Evolutionary conservation across 2,888 invertebrate genomes (phyloP).

Genomic region (Folsomia candida): DNA sequence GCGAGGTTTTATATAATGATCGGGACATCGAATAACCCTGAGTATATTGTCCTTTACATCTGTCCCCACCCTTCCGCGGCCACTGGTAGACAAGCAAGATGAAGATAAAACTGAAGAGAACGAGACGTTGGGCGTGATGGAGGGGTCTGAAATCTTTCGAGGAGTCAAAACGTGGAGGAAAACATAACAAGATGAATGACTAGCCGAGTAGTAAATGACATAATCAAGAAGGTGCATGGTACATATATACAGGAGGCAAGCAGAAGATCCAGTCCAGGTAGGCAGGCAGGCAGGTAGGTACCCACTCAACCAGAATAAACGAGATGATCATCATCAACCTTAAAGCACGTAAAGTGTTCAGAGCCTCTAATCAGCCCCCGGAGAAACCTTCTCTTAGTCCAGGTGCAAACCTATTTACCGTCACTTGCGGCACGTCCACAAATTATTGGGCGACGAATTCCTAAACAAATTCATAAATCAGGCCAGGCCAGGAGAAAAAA

Average conservation of each 20-base stretch:
- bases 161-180: constrained; percentile 2
- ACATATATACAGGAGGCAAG: neutral
- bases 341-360: no score
- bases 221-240: constrained; percentile 37
- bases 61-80: neutral
- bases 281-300: neutral
- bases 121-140: constrained; percentile 42
- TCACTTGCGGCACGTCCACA: constrained; percentile 50
- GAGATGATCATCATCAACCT: constrained; percentile 38
- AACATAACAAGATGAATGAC: constrained; percentile 44
- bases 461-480: constrained; percentile 51
- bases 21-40: no score
- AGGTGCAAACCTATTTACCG: constrained; percentile 44
- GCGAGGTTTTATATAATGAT: no score
- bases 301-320: constrained; percentile 23
- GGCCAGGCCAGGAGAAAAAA: constrained; percentile 38
- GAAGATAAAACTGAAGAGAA: constrained; percentile 32
- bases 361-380: constrained; percentile 22
- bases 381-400: constrained; percentile 29
- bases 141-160: constrained; percentile 22
- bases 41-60: no score
- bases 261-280: neutral
- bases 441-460: constrained; percentile 51
- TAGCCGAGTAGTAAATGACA: constrained; percentile 48
- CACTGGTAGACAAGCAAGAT: constrained; percentile 24